A percentile compares a stretch with the other conserved stretches of the same genome.
Evolutionary conservation across 2,113 vertebrate genomes (phyloP).

Genomic region (Oreochromis spilurus): DNA sequence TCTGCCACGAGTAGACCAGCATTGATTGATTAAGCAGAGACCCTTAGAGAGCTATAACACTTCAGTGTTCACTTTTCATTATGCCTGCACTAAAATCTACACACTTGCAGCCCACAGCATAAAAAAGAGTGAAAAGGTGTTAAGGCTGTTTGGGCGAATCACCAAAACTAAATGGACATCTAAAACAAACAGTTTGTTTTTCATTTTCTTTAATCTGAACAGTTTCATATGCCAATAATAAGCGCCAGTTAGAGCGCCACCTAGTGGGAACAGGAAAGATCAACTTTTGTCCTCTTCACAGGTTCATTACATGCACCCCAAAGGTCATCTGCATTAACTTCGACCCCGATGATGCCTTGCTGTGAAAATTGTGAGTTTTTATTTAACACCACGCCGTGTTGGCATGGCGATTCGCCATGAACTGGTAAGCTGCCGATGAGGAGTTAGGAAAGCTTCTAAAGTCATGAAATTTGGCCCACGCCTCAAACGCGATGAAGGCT

Average conservation of each 20-base stretch:
- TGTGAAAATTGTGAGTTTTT: neutral
- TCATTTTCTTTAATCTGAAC: neutral
- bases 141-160: neutral
- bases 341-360: neutral
- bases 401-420: accelerated
- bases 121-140: neutral
- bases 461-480: neutral
- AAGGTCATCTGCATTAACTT: neutral
- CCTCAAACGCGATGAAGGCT: accelerated
- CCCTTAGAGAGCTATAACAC: neutral
- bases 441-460: neutral
- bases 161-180: neutral
- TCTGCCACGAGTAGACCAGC: neutral
- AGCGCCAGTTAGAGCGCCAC: neutral
- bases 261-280: neutral
- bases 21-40: neutral
- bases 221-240: neutral
- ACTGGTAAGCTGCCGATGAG: neutral
- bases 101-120: neutral
- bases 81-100: neutral
- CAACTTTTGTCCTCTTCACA: neutral
- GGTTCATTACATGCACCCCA: accelerated
- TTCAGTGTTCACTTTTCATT: neutral
- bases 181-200: neutral
- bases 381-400: neutral